A percentile compares a stretch with the other conserved stretches of the same genome.
These are phyloP conservation scores for Siniperca knerii DNA, from an alignment of 2,113 vertebrate genomes.

Conservation along the genomic window DNA sequence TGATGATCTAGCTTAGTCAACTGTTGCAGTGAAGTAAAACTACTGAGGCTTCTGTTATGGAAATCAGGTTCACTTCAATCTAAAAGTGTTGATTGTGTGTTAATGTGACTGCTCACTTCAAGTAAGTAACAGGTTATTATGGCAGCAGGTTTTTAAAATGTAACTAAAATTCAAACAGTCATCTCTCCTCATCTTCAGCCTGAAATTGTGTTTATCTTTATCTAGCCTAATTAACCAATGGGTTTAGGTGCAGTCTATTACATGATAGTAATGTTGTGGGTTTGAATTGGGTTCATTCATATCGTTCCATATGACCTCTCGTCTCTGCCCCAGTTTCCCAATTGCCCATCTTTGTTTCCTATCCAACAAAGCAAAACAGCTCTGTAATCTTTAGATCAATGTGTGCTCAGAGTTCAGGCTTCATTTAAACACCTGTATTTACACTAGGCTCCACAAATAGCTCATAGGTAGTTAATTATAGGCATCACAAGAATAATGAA, in stretches of 20 bases:
- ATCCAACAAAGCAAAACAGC: not conserved
- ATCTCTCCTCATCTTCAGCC: not conserved
- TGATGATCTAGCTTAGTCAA: conserved; percentile 15
- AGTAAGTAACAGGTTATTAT: not conserved
- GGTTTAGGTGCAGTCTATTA: not conserved
- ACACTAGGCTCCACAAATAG: not conserved
- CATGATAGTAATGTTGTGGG: not conserved
- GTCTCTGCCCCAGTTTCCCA: not conserved
- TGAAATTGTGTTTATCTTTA: not conserved
- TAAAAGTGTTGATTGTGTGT: not conserved
- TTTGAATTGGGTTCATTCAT: not conserved
- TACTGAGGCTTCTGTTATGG: not conserved
- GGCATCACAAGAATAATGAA: not conserved
- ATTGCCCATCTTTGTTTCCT: not conserved
- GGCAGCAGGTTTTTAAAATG: not conserved
- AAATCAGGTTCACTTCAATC: conserved; percentile 5
- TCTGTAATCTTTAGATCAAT: not conserved
- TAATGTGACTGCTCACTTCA: not conserved
- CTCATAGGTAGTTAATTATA: not conserved
- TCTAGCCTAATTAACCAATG: not conserved
- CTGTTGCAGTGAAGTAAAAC: not conserved
- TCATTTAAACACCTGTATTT: conserved; percentile 7
- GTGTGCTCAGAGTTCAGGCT: not conserved
- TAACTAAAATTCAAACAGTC: not conserved
- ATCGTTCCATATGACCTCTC: not conserved